Conservation (phyloP, 1,140 invertebrate species). For the Frieseomelitta varia region DNA sequence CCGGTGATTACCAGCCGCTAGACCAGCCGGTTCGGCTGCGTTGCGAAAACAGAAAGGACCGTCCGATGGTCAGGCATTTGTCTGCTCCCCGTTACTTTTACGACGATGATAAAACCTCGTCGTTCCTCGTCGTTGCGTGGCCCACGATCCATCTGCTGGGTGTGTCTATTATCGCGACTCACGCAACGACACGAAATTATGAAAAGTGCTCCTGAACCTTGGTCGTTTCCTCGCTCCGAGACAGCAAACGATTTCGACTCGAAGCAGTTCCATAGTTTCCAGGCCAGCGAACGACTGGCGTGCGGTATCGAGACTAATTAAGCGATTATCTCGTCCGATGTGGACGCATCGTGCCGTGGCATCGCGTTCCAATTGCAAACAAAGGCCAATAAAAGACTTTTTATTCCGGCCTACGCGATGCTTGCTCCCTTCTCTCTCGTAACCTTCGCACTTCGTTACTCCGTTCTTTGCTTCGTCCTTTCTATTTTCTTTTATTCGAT, state of each 20-base stretch:
- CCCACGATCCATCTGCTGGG: background rate
- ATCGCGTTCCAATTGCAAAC: conserved; percentile 51
- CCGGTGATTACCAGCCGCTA: conserved; percentile 65
- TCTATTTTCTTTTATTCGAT: too few species aligned
- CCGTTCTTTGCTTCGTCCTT: background rate
- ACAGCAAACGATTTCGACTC: conserved; percentile 15
- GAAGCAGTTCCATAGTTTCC: background rate
- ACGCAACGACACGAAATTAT: conserved; percentile 51
- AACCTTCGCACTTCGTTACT: too few species aligned
- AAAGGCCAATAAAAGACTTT: conserved; percentile 58
- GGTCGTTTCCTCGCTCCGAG: conserved; percentile 26
- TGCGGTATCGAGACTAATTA: conserved; percentile 69
- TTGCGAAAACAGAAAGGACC: background rate
- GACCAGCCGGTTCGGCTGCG: conserved; percentile 26
- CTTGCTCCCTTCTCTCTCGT: background rate
- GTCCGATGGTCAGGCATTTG: too few species aligned
- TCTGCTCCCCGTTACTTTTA: background rate
- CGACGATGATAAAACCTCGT: background rate
- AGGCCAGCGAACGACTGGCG: conserved; percentile 51
- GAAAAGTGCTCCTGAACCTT: background rate
- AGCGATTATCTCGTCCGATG: conserved; percentile 69
- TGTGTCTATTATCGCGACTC: conserved; percentile 23
- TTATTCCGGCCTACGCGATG: too few species aligned
- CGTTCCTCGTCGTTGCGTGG: background rate
- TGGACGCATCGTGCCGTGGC: conserved; percentile 58